Conservation (phyloP, 2,113 vertebrate genomes). For the Elgaria multicarinata region DNA sequence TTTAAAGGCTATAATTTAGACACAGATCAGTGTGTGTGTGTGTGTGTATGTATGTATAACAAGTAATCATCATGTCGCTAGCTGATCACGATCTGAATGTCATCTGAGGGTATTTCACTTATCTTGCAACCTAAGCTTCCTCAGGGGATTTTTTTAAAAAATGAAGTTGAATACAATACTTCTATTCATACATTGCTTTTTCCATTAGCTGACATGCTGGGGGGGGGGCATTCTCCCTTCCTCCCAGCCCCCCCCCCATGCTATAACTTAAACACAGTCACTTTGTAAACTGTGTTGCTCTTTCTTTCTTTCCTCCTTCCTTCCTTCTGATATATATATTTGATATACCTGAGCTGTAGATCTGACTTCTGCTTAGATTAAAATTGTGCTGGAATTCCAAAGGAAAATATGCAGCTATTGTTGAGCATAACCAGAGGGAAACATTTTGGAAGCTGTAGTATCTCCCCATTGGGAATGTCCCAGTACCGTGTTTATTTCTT, state of each 20-base stretch:
- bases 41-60: background rate
- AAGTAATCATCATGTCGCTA: background rate
- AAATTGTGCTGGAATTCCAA: constrained; percentile 49
- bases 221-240: constrained; percentile 2
- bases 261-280: background rate
- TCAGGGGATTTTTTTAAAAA: constrained; percentile 25
- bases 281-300: background rate
- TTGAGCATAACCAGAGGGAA: constrained; percentile 40
- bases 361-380: constrained; percentile 59
- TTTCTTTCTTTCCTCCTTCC: constrained; percentile 1
- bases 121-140: constrained; percentile 59
- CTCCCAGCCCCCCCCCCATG: constrained; percentile 27
- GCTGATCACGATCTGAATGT: background rate
- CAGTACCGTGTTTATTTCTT: constrained; percentile 23
- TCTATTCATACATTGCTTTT: constrained; percentile 63
- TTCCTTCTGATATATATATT: constrained; percentile 25
- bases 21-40: background rate
- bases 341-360: constrained; percentile 22
- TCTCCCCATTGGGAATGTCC: constrained; percentile 48
- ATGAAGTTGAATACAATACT: constrained; percentile 44
- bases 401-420: constrained; percentile 45
- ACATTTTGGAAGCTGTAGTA: constrained; percentile 42
- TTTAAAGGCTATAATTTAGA: background rate
- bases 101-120: constrained; percentile 47
- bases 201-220: constrained; percentile 39